Conservation (phyloP, 2,888 invertebrate species). For the Norana najaformis region DNA sequence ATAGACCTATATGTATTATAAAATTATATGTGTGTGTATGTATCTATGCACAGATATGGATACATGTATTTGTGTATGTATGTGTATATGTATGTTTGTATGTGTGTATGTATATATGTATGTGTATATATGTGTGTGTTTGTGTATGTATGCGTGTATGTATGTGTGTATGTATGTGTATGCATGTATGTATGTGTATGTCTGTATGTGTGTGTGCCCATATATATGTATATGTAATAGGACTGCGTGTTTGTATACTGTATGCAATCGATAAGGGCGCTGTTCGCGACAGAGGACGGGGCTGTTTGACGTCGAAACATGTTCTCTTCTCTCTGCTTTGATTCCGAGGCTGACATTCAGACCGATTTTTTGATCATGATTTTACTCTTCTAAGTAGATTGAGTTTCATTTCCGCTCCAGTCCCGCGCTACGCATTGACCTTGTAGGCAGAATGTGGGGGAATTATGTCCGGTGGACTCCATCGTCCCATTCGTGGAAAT, state of each 20-base stretch:
- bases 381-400: slow-evolving; percentile 13
- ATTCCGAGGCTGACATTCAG: not conserved
- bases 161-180: too few relatives aligned
- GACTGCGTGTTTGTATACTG: not conserved
- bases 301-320: not conserved
- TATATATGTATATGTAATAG: not conserved
- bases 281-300: not conserved
- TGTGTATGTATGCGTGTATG: not conserved
- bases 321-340: not conserved
- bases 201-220: not conserved
- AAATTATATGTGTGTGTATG: too few relatives aligned
- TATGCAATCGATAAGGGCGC: not conserved
- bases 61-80: too few relatives aligned
- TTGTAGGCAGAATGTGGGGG: not conserved
- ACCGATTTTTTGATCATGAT: not conserved
- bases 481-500: too few relatives aligned
- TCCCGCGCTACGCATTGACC: not conserved
- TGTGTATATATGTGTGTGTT: not conserved
- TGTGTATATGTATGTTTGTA: not conserved
- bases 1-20: too few relatives aligned
- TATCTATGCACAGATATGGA: too few relatives aligned
- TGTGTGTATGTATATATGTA: not conserved
- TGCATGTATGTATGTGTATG: too few relatives aligned
- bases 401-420: not conserved
- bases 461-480: not conserved